Evolutionary conservation across 2,888 invertebrate genomes (phyloP).

Genomic region (Lamproptera curius): DNA sequence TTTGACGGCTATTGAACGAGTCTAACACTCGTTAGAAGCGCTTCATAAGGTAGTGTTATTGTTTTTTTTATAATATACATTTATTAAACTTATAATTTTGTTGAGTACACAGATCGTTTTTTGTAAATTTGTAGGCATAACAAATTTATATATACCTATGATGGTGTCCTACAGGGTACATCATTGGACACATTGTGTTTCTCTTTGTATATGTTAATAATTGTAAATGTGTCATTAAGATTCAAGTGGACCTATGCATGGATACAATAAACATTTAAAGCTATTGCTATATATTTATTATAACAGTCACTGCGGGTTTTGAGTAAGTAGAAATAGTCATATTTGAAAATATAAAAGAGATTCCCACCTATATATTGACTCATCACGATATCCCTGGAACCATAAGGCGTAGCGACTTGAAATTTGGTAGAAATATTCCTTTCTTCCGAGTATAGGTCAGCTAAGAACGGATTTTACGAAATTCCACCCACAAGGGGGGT

Average conservation of each 20-base stretch:
- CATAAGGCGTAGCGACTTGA: no score
- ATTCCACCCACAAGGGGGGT: no score
- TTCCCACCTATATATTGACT: no score
- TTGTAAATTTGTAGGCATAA: slow-evolving; percentile 21
- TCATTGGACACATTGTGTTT: slow-evolving; percentile 41
- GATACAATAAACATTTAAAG: slow-evolving; percentile 72
- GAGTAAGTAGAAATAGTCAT: slow-evolving; percentile 43
- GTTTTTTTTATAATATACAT: slow-evolving; percentile 38
- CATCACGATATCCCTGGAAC: no score
- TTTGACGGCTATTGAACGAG: slow-evolving; percentile 71
- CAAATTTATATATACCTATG: slow-evolving; percentile 29
- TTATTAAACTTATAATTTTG: slow-evolving; percentile 36
- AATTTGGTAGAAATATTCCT: no score
- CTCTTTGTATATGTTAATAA: slow-evolving; percentile 38
- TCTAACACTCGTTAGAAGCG: slow-evolving; percentile 73
- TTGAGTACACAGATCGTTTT: no score
- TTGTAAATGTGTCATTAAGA: slow-evolving; percentile 14
- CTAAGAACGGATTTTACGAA: no score
- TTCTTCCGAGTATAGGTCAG: no score
- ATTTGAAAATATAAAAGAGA: no score
- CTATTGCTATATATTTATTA: slow-evolving; percentile 46
- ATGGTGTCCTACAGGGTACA: slow-evolving; percentile 51
- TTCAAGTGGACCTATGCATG: slow-evolving; percentile 43
- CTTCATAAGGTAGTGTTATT: slow-evolving; percentile 66
- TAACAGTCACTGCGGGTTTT: slow-evolving; percentile 42